Evolutionary conservation across 2,113 vertebrate species (phyloP), one percentile per base, ranked within the genome.

Genomic region (Sinocyclocheilus grahami): DNA sequence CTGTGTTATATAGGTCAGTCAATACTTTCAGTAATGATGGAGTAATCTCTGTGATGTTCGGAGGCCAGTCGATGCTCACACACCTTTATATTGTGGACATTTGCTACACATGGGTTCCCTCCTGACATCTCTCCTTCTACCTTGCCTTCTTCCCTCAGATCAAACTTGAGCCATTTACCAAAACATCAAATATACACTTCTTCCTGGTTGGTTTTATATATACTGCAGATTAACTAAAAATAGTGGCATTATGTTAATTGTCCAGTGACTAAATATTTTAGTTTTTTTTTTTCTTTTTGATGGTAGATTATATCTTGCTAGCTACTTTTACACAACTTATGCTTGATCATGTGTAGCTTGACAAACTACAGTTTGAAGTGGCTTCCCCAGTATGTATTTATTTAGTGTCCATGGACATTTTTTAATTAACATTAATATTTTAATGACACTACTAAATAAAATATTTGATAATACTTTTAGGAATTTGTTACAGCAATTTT

Each of bases 1-100:
- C 69, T 55, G 85, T 53, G 78, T 79, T 89, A 89, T 92, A 81
- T 89, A 85, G 83, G 84, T 89, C 88, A 88, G 91, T 92, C 90
- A 62, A 90, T 91, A 92, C 80, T 27, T 37, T 65, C 83, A 72
- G 85, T 84, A 86, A 86, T 88, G 84, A 90, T 81, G 88, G 88
- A 88, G 86, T 88, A 87, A 89, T 87, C 89, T 82, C 88, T 48
- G 86, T 37, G 82, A 79, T 87, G 75, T 71, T 58, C 74, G 8
- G 84, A 16, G 67, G 33, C 58, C 85, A 51, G 72, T 85, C 90
- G 30, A 80, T 90, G 83, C 76, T 86, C 63, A 77, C 60, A 63
- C 86, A 63, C 86, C 53, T 86, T 74, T 69, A 78, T 82, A 83
- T 85, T 86, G 85, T 80, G 78, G 22, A 42, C 53, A 78, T 83